A percentile compares a stretch with the other conserved stretches of the same genome.
Conservation (phyloP, 1,140 invertebrate species). For the Andrena cerasifolii region DNA sequence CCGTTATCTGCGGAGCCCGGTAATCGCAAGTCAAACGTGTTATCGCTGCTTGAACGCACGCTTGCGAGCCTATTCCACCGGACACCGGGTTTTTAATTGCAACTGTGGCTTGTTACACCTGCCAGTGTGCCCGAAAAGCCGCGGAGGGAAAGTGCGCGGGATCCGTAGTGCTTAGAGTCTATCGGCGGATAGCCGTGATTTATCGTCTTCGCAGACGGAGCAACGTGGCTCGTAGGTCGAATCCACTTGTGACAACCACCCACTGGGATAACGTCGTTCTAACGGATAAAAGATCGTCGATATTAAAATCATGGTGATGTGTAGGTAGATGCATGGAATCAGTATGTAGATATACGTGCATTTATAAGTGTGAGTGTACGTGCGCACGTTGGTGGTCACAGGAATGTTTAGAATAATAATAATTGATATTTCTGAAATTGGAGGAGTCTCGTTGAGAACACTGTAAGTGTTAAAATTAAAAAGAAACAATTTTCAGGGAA, state of each 20-base stretch:
- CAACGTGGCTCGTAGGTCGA: not conserved
- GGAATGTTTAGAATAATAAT: too few relatives aligned
- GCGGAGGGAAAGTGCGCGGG: not conserved
- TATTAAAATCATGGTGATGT: constrained; percentile 15
- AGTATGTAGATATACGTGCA: not conserved
- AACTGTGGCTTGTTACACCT: not conserved
- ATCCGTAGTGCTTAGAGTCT: too few relatives aligned
- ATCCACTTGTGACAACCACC: not conserved
- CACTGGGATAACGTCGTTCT: not conserved
- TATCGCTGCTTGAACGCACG: constrained; percentile 17
- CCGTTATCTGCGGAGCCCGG: constrained; percentile 8
- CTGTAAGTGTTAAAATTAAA: too few relatives aligned
- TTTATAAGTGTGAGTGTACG: too few relatives aligned
- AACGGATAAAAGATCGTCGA: too few relatives aligned
- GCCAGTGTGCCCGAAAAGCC: not conserved
- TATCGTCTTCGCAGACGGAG: not conserved
- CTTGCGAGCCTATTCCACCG: not conserved
- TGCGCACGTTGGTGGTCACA: too few relatives aligned
- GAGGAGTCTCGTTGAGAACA: too few relatives aligned
- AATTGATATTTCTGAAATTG: too few relatives aligned
- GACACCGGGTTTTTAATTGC: not conserved
- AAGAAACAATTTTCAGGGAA: too few relatives aligned
- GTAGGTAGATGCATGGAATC: constrained; percentile 15
- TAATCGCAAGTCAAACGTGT: constrained; percentile 10
- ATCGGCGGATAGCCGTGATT: not conserved